Evolutionary conservation across 2,113 vertebrate genomes (phyloP), one percentile per base, ranked within the genome.

Genomic region (Ornithorhynchus anatinus): DNA sequence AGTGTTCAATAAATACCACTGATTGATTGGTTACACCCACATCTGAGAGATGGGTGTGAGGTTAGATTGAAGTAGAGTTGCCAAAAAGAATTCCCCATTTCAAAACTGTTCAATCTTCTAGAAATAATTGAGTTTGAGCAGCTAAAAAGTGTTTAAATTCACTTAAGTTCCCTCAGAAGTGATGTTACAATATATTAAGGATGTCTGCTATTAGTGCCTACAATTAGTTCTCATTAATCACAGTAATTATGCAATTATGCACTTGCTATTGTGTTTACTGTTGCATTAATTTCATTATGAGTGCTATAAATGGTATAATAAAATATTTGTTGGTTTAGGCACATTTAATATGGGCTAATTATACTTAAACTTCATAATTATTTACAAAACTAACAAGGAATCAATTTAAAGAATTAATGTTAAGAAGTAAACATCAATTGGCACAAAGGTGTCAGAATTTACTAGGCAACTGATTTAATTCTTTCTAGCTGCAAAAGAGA

Each of bases 121-220:
- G 63, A 57, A 81, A 80, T 72, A 48, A 72, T 68, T 63, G 35
- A 89, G 80, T 80, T 72, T 79, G 72, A 79, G 74, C 62, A 60
- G 65, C 52, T 53, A 50, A 13, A 77, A 86, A 79, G 0, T 0
- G 4, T 60, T 86, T 78, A 70, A 85, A 67, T 31, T 60, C 29
- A 59, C 64, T 79, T 64, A 81, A 70, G n/a, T 77, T 84, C 42
- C 2, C 25, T 58, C 44, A 77, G 72, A 45, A 51, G 16, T 37
- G 48, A 59, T 66, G 68, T 80, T 80, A 72, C 15, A 52, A 59
- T 70, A 69, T 77, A 76, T 7, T 23, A 84, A 75, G 8, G 16
- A 59, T 72, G 8, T 67, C 53, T 58, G 33, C 27, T 69, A 74
- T 87, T 69, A 84, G 40, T 0, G 47, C 79, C 59, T 77, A 48